Percentiles rank a stretch among this genome's conserved stretches.
Evolutionary conservation across 1,140 invertebrate genomes (phyloP).

Genomic region (Proales similis): DNA sequence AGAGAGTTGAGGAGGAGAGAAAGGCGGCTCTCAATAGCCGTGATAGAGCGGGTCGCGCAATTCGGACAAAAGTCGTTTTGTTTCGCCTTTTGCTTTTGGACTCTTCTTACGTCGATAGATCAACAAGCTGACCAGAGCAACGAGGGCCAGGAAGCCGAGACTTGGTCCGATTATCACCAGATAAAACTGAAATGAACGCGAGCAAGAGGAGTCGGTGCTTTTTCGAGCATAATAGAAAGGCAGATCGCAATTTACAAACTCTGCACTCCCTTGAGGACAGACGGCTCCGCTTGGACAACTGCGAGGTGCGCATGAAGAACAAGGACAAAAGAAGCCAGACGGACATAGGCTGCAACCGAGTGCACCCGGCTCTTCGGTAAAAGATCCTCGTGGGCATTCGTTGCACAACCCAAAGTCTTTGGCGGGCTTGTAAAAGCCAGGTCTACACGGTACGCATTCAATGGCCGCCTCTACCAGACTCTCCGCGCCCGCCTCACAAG

Average conservation of each 20-base stretch:
- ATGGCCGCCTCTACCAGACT: slow-evolving; percentile 7
- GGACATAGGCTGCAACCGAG: slow-evolving; percentile 24
- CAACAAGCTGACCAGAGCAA: neutral
- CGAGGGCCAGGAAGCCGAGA: slow-evolving; percentile 1
- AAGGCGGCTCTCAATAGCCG: slow-evolving; percentile 14
- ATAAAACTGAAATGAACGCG: slow-evolving; percentile 11
- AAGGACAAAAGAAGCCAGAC: slow-evolving; percentile 29
- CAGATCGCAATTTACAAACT: slow-evolving; percentile 17
- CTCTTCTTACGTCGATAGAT: neutral
- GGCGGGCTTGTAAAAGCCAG: slow-evolving; percentile 29
- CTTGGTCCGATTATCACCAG: slow-evolving; percentile 18
- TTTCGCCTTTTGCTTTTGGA: neutral
- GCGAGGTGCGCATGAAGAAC: slow-evolving; percentile 10
- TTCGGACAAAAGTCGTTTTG: slow-evolving; percentile 21
- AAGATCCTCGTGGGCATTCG: slow-evolving; percentile 22
- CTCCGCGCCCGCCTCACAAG: slow-evolving; percentile 13
- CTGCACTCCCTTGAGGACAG: slow-evolving; percentile 29
- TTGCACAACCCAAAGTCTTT: neutral
- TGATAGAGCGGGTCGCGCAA: slow-evolving; percentile 15
- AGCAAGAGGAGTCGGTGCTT: slow-evolving; percentile 3
- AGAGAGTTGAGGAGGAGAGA: too few species aligned
- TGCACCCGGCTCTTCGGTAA: slow-evolving; percentile 8
- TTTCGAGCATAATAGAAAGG: slow-evolving; percentile 25
- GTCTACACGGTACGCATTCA: slow-evolving; percentile 3
- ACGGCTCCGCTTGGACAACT: slow-evolving; percentile 15